phyloP scores from a whole-genome alignment of 2,797 vertebrate species.

The Spatula clypeata region DNA sequence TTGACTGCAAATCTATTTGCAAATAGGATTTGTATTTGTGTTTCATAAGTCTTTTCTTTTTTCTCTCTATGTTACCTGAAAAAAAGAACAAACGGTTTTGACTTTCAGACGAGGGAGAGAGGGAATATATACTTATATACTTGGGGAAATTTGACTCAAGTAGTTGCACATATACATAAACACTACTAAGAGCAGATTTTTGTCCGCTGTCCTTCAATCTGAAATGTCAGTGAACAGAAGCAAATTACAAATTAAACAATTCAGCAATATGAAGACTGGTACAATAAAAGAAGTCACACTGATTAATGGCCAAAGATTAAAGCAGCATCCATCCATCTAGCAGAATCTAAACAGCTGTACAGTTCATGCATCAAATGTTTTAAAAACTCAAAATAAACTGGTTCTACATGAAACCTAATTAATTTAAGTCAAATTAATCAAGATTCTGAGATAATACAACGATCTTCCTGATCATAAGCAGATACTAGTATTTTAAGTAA shows the following conservation, averaged over 20 bases:
- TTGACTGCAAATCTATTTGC: background rate
- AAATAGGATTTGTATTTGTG: background rate
- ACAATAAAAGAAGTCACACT: background rate
- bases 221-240: background rate
- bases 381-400: background rate
- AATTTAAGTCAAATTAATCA: background rate
- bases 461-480: background rate
- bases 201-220: background rate
- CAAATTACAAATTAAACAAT: background rate
- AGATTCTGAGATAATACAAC: background rate
- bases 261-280: background rate
- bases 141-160: background rate
- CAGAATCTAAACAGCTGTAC: background rate
- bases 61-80: background rate
- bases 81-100: background rate
- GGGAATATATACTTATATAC: background rate
- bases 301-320: background rate
- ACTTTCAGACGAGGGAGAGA: background rate
- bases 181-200: background rate
- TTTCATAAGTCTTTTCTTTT: background rate
- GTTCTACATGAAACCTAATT: background rate
- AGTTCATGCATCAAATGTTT: background rate
- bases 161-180: background rate
- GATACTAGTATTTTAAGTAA: background rate
- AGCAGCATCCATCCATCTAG: background rate